Evolutionary conservation across 2,113 vertebrate genomes (phyloP).

Genomic region (Piaya cayana): DNA sequence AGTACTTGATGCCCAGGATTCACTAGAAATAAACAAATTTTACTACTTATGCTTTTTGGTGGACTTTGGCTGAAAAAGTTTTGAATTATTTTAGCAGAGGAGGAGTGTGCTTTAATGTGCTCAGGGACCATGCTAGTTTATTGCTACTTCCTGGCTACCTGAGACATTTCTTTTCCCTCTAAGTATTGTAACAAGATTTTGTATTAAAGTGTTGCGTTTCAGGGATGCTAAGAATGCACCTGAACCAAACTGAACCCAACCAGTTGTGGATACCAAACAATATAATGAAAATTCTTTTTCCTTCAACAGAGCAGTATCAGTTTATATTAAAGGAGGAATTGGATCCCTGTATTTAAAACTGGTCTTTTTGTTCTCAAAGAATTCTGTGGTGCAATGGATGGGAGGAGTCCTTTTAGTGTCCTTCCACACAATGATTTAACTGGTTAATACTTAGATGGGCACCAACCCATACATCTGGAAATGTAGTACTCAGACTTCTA

Average conservation of each 20-base stretch:
- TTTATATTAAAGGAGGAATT: not conserved
- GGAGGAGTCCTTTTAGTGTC: not conserved
- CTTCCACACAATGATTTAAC: not conserved
- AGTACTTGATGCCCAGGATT: not conserved
- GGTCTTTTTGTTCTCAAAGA: not conserved
- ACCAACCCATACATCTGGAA: not conserved
- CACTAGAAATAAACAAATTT: not conserved
- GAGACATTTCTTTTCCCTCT: not conserved
- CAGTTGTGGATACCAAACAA: not conserved
- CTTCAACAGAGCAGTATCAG: not conserved
- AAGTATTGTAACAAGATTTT: not conserved
- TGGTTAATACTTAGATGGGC: accelerated
- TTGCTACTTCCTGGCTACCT: not conserved
- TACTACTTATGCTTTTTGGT: not conserved
- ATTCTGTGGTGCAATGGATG: not conserved
- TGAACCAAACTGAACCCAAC: not conserved
- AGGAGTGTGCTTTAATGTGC: not conserved
- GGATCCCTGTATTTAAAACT: not conserved
- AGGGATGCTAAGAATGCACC: not conserved
- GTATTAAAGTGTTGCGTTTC: not conserved
- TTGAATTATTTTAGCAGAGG: not conserved
- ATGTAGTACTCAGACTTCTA: not conserved
- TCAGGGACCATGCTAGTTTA: not conserved
- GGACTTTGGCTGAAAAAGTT: not conserved
- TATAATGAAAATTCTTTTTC: not conserved